phyloP scores from a whole-genome alignment of 2,113 vertebrate genomes.

The Lycocorax pyrrhopterus region DNA sequence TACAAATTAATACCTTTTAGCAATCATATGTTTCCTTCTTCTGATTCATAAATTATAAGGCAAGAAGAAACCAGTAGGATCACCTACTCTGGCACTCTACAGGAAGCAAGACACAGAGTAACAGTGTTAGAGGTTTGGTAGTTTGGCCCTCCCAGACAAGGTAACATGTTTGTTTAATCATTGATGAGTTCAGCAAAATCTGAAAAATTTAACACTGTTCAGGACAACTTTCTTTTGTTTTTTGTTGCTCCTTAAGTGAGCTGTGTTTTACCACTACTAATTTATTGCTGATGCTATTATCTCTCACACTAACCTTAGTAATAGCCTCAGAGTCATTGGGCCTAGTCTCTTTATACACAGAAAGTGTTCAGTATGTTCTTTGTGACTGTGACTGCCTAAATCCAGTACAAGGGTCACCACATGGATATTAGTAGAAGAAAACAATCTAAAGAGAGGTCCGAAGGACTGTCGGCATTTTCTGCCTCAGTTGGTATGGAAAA shows the following conservation, averaged over 20 bases:
- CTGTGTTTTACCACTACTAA: neutral
- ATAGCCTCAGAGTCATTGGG: neutral
- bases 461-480: neutral
- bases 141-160: neutral
- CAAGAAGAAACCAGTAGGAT: constrained; percentile 23
- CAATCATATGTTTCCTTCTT: constrained; percentile 23
- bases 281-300: neutral
- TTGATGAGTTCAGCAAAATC: neutral
- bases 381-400: neutral
- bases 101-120: neutral
- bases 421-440: neutral
- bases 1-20: constrained; percentile 44
- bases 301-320: neutral
- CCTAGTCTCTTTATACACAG: neutral
- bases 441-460: neutral
- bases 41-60: constrained; percentile 56
- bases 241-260: neutral
- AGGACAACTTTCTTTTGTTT: neutral
- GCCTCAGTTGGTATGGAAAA: neutral
- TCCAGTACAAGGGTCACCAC: neutral
- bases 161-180: neutral
- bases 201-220: neutral
- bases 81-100: neutral
- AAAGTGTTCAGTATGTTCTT: neutral
- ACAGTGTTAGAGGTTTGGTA: neutral